Conservation (phyloP, 1,140 invertebrate genomes). For the Solen grandis region DNA sequence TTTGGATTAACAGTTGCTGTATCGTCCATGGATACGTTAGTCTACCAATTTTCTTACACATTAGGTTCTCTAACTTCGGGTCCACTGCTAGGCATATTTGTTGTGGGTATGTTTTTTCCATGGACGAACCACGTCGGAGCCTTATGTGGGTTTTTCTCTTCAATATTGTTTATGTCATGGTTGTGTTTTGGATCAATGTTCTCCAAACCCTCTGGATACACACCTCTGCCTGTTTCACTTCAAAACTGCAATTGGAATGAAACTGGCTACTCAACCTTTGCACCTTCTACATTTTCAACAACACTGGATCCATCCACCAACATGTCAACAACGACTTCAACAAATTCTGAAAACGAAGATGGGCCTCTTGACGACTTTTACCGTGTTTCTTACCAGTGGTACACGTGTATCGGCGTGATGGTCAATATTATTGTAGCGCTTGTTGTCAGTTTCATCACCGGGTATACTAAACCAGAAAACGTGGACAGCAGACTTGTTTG, state of each 20-base stretch:
- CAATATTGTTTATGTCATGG: constrained; percentile 88
- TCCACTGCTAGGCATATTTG: constrained; percentile 76
- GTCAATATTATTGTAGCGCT: constrained; percentile 83
- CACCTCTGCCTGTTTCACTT: constrained; percentile 83
- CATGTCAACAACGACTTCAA: no score
- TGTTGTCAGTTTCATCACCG: constrained; percentile 83
- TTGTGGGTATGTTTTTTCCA: constrained; percentile 79
- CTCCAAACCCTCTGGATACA: constrained; percentile 84
- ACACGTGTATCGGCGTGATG: constrained; percentile 88
- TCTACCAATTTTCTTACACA: constrained; percentile 83
- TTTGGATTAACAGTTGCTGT: not conserved
- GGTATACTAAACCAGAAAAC: constrained; percentile 55
- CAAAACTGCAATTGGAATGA: constrained; percentile 69
- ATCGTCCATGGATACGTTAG: not conserved
- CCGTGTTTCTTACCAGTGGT: constrained; percentile 91
- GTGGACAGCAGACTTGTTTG: constrained; percentile 60
- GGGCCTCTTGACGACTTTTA: constrained; percentile 81
- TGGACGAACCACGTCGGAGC: constrained; percentile 86
- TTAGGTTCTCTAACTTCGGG: constrained; percentile 77
- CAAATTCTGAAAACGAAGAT: constrained; percentile 8
- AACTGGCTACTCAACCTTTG: no score
- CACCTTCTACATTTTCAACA: no score
- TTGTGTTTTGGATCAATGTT: constrained; percentile 87
- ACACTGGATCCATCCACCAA: no score
- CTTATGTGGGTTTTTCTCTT: constrained; percentile 85